Conservation (phyloP, 2,888 invertebrate genomes). For the Drosophila gaucha region DNA sequence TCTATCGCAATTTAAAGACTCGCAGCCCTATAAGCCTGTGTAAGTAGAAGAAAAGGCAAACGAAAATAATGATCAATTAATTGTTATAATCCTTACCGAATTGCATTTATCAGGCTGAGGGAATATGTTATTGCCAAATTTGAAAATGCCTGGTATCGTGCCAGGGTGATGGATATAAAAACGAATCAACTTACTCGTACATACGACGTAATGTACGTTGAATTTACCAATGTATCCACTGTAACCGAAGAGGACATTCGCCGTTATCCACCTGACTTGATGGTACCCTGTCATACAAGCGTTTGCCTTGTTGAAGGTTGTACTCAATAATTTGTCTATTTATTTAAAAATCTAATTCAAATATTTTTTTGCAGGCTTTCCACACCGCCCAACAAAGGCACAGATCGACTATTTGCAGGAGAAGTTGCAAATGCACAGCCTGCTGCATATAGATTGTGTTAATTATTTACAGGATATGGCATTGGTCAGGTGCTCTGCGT, state of each 20-base stretch:
- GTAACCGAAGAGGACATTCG: constrained; percentile 41
- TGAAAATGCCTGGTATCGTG: constrained; percentile 52
- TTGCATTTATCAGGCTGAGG: constrained; percentile 21
- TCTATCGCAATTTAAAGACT: constrained; percentile 31
- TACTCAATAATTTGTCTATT: too few species aligned
- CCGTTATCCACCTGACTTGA: constrained; percentile 54
- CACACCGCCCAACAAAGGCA: constrained; percentile 30
- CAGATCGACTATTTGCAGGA: constrained; percentile 45
- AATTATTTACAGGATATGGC: constrained; percentile 45
- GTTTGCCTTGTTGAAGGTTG: constrained; percentile 59
- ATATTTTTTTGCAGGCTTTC: constrained; percentile 40
- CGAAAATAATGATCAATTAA: too few species aligned
- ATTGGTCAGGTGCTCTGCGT: constrained; percentile 20
- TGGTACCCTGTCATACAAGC: constrained; percentile 46
- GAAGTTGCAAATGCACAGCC: constrained; percentile 18
- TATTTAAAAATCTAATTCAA: too few species aligned
- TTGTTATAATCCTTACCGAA: background rate
- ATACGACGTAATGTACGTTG: constrained; percentile 44
- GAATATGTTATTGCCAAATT: constrained; percentile 54
- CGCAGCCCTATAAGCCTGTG: constrained; percentile 51
- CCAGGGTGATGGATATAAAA: constrained; percentile 41
- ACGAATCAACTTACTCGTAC: background rate
- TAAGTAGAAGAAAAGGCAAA: constrained; percentile 11
- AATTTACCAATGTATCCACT: constrained; percentile 36
- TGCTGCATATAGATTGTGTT: constrained; percentile 49